phyloP scores from a whole-genome alignment of 1,140 invertebrate species.

The Harpegnathos saltator region DNA sequence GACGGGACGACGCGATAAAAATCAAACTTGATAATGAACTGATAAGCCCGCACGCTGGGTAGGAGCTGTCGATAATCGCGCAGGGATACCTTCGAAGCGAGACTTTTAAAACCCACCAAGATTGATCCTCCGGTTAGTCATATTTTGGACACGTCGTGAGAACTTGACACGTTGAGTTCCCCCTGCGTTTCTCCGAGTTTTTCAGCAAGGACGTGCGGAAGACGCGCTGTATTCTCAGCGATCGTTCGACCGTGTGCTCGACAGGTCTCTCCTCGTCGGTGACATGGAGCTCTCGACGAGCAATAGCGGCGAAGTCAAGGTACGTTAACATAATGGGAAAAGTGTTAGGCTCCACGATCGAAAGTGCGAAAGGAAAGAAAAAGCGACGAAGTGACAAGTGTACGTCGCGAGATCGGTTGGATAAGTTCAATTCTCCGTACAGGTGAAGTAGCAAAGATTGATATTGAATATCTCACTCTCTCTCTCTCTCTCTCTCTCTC shows the following conservation, averaged over 20 bases:
- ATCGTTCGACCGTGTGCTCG: neutral
- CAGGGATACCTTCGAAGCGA: neutral
- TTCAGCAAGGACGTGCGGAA: neutral
- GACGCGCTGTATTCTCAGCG: neutral
- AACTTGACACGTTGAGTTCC: neutral
- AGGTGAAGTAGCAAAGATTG: too few species aligned
- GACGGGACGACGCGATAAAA: neutral
- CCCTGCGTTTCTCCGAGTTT: neutral
- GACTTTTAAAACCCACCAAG: neutral
- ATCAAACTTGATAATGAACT: slow-evolving; percentile 36
- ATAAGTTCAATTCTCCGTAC: too few species aligned
- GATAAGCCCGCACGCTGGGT: slow-evolving; percentile 11
- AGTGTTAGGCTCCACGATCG: too few species aligned
- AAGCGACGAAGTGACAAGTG: too few species aligned
- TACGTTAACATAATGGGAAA: too few species aligned
- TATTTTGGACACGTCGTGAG: neutral
- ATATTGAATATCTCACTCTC: too few species aligned
- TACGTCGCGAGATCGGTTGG: too few species aligned
- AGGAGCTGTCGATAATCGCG: neutral
- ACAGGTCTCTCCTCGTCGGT: neutral
- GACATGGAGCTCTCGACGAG: slow-evolving; percentile 5
- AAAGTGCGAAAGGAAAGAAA: too few species aligned
- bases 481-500: too few species aligned
- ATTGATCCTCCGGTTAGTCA: neutral
- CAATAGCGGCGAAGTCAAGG: too few species aligned